Base-by-base conservation (phyloP, 1,140 invertebrate genomes). In the Pinna nobilis region DNA sequence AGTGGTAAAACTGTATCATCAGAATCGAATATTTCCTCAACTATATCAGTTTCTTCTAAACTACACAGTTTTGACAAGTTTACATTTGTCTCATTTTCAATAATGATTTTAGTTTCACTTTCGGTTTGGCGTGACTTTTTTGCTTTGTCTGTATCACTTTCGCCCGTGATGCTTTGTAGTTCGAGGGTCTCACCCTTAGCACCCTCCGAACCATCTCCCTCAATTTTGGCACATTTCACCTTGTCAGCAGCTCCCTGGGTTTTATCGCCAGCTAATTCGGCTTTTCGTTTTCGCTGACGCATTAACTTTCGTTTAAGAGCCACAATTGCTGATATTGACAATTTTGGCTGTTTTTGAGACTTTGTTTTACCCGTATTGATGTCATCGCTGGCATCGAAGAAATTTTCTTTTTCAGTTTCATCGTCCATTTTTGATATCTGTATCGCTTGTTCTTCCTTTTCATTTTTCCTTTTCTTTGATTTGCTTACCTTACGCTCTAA, bases 71-170 rank as follows among this genome's bases (percentile, higher is more conserved):
- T 79, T 11, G 65, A 57, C 3, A 79, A 5, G 49, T 64, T 80
- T 3, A 68, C 51, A 47, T 75, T 79, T 15, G 75, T 74, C 70
- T 81, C 79, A 59, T 81, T 81, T 73, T 81, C 77, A 39, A 76
- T 57, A 44, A 70, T 61, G 13, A 77, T 67, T 55, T 74, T 70
- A 35, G 49, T 28, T 20, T 61, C 32, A 63, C 69, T 41, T 13
- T 35, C 63, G 13, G 49, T 44, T 33, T 35, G n/a, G 20, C 60
- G 35, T 28, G 32, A 25, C 35, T 44, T 69, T 7, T 59, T 49
- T 7, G 55, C 50, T 49, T 60, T 57, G n/a, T 70, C 59, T 25
- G 39, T 50, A 9, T 3, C n/a, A 32, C 47, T 33, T 53, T 67
- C 44, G 7, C 20, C 23, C 47, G 15, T n/a, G n/a, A n/a, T n/a